Conservation (phyloP, 2,113 vertebrate species). For the Sinosuthora webbiana region DNA sequence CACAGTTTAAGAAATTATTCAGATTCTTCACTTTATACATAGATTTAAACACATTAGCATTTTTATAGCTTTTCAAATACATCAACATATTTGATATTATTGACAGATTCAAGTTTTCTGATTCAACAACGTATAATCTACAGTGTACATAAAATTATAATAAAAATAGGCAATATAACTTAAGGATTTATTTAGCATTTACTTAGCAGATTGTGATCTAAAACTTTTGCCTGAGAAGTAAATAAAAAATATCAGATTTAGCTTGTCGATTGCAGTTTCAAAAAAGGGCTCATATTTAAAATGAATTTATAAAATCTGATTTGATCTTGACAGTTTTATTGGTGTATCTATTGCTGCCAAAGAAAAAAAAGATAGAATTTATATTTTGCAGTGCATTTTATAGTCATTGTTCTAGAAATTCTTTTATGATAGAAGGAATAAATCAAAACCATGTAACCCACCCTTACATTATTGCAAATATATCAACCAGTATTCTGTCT, state of each 20-base stretch:
- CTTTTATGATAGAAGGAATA: neutral
- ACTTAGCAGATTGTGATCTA: neutral
- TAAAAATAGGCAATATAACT: neutral
- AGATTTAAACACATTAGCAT: neutral
- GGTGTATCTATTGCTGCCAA: neutral
- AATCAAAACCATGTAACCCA: neutral
- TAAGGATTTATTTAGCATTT: neutral
- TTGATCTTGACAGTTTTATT: neutral
- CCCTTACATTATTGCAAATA: neutral
- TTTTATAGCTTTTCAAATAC: neutral
- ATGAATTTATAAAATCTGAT: neutral
- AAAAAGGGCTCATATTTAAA: neutral
- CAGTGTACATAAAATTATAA: neutral
- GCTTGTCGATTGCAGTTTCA: neutral
- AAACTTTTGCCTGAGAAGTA: neutral
- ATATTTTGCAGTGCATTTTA: neutral
- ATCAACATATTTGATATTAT: neutral
- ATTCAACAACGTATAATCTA: neutral
- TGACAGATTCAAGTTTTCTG: neutral
- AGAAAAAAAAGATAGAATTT: neutral
- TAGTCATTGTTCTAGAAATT: neutral
- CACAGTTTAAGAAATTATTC: neutral
- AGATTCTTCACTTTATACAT: neutral
- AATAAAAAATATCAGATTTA: neutral
- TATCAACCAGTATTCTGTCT: neutral